Base-by-base conservation (phyloP, 1,140 invertebrate species). In the Laupala kohalensis region DNA sequence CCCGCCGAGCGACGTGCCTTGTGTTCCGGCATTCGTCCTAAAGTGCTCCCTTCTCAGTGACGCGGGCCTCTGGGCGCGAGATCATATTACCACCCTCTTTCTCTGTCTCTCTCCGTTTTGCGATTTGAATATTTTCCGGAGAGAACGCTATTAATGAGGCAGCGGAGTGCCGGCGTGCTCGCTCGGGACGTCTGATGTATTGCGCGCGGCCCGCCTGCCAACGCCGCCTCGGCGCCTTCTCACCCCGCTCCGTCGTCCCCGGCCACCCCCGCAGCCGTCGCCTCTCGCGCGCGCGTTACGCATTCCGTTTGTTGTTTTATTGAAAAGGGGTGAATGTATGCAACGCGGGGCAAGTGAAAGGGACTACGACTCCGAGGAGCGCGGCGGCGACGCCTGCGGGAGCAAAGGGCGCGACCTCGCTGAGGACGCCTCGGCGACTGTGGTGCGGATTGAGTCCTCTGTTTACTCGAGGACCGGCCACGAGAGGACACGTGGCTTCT, bases 281-380 rank as follows among this genome's bases (percentile, higher is more conserved):
- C 25, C 27, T 5, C 13, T 6, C 28, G 28, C 27, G 53, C 15
- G 25, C 28, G 63, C 25, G 65, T 72, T 72, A 72, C 29, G 30
- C 71, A 72, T 72, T 72, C 71, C 67, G 71, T 72, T 72, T 72
- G 71, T 72, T 72, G 71, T 72, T 72, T 72, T 72, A 72, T 72
- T 72, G 71, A 72, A 69, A 72, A 69, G 71, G 62, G 27, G 5
- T 69, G 68, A 29, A 29, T 69, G 68, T 23, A 69, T 69, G 69
- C 69, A 69, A 19, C 66, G 28, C 12, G 66, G 19, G 25, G 24
- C 19, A 64, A 64, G 64, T 25, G 15, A 25, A 13, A 65, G 5
- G 19, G 24, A 24, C 5, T 24, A 26, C 65, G 3, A 6, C 25
- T n/a, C n/a, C n/a, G n/a, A n/a, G n/a, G n/a, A n/a, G 15, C 15